Evolutionary conservation across 2,113 vertebrate species (phyloP), one percentile per base, ranked within the genome.

Genomic region (Zosterops japonicus): DNA sequence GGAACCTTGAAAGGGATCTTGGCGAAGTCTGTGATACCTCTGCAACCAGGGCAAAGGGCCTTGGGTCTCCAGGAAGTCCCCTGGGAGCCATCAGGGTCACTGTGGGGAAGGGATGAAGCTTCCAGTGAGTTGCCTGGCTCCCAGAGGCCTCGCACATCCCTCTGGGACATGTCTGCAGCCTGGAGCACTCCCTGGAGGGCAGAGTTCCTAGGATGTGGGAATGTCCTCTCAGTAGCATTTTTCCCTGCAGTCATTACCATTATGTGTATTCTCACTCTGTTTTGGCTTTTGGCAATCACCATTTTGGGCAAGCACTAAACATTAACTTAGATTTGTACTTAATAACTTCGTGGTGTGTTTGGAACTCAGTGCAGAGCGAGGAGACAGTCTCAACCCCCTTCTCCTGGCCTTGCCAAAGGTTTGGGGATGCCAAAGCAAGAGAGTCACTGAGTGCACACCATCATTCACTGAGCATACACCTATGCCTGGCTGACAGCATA

Each of bases 241-340:
- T 79, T 29, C 44, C 39, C 60, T 49, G 41, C 23, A 8, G 17
- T 50, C 4, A 0, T 41, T 56, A 23, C 41, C 5, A 3, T 21
- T 3, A 3, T 5, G 36, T 20, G 65, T 41, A 42, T 96, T 87
- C 90, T 89, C 61, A 53, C 31, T 79, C 61, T 28, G 9, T 35
- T 91, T 50, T 61, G 74, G 81, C 71, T 75, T 92, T 94, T 1
- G 2, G n/a, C 75, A 61, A 50, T 35, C 83, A 35, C 71, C 0
- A 0, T 81, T 94, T 94, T 63, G 69, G 74, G 46, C 8, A 19
- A 75, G 46, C 0, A 3, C 55, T 96, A 95, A 97, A 95, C 78
- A 89, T 95, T 95, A 95, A 94, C 95, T 84, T 25, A 31, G 42
- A 61, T 65, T 84, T 79, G 70, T 76, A 92, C 70, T 92, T 79